Base-by-base conservation (phyloP, 2,797 vertebrate genomes). In the Micromesistius poutassou region DNA sequence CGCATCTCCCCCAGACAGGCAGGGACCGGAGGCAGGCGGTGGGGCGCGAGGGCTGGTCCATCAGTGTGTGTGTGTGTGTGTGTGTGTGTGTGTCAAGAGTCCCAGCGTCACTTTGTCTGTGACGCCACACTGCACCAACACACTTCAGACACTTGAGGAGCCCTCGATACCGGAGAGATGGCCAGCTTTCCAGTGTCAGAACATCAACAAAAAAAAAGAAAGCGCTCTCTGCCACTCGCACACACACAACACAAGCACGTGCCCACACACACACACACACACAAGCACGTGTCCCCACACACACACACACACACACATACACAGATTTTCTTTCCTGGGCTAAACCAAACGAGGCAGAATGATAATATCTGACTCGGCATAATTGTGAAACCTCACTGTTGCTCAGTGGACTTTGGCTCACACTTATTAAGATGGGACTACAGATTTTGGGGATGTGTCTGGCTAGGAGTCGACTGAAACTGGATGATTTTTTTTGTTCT, bases 41-140 rank as follows among this genome's bases (percentile, higher is more conserved):
- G 50, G 75, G n/a, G 46, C 40, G 80, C 62, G 55, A 62, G 55
- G n/a, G 55, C 55, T 1, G 82, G 85, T 83, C 83, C 84, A 80
- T 89, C 73, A 83, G 85, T 82, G 31, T 79, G 74, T 62, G 55
- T 62, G 55, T 62, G n/a, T n/a, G n/a, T n/a, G n/a, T n/a, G n/a
- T n/a, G n/a, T n/a, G 85, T 82, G 31, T 79, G 74, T 62, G 55
- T 62, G 55, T 62, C 46, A 55, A 22, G 76, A 86, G 77, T 38
- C 82, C 16, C 66, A 79, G 80, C 71, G 46, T 79, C 86, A 66
- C 74, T 82, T 71, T 79, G 83, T 73, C 75, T 76, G 38, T 28
- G 68, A 28, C 75, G 30, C 28, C 42, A 8, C 3, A 30, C 30
- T 50, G 66, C 70, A 71, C 19, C 68, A 14, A 77, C 28, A 78